Evolutionary conservation across 2,113 vertebrate species (phyloP).

Genomic region (Tenebrosternarchus preto): DNA sequence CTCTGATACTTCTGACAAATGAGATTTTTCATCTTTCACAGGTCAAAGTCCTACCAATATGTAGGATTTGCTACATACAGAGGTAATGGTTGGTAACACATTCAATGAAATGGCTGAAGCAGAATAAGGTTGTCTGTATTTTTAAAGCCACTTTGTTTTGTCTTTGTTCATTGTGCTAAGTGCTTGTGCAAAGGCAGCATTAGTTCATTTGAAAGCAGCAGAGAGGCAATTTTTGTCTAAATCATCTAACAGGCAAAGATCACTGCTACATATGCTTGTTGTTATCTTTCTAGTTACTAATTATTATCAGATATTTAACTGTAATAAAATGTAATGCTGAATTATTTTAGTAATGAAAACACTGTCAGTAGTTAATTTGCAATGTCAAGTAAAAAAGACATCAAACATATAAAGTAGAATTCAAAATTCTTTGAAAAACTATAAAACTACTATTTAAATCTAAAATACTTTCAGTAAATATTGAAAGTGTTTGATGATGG

Average conservation of each 20-base stretch:
- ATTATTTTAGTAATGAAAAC: background rate
- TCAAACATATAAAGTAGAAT: conserved; percentile 8
- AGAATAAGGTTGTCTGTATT: background rate
- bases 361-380: conserved; percentile 34
- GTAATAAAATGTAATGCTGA: no score
- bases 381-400: conserved; percentile 29
- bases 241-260: no score
- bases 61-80: background rate
- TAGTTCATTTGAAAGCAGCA: background rate
- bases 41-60: background rate
- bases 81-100: background rate
- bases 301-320: no score
- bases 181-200: background rate
- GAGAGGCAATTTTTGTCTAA: no score
- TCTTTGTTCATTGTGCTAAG: background rate
- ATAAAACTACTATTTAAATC: background rate
- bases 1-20: no score
- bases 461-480: conserved; percentile 11
- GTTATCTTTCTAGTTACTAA: no score
- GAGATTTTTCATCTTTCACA: background rate
- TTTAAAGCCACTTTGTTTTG: conserved; percentile 14
- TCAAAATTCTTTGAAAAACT: conserved; percentile 11
- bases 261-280: no score
- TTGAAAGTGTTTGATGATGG: background rate
- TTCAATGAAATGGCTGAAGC: background rate